Conservation (phyloP, 2,113 vertebrate genomes). For the Danio rerio region DNA sequence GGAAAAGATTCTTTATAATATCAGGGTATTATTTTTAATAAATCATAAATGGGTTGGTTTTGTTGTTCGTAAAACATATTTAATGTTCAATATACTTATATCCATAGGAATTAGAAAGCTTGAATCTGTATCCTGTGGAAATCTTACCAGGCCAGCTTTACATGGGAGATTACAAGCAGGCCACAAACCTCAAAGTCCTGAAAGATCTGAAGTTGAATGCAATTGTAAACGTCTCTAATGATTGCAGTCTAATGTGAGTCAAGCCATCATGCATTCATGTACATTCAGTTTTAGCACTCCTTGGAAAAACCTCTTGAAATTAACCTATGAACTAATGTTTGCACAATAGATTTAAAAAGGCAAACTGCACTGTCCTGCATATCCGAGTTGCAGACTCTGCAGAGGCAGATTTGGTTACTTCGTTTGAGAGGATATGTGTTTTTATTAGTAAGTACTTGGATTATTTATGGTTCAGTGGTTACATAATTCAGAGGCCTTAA, state of each 20-base stretch:
- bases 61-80: neutral
- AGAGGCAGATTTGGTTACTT: slow-evolving; percentile 67
- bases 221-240: slow-evolving; percentile 79
- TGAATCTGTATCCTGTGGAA: slow-evolving; percentile 85
- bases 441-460: slow-evolving; percentile 82
- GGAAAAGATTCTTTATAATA: slow-evolving; percentile 82
- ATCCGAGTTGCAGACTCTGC: slow-evolving; percentile 75
- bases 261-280: neutral
- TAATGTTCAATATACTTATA: no score
- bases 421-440: slow-evolving; percentile 73
- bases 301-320: neutral
- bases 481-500: neutral
- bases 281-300: neutral
- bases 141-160: slow-evolving; percentile 81
- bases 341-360: slow-evolving; percentile 46
- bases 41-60: neutral
- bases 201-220: slow-evolving; percentile 84
- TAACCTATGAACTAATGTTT: neutral
- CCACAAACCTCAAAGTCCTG: slow-evolving; percentile 72
- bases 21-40: slow-evolving; percentile 71
- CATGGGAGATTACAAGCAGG: slow-evolving; percentile 82
- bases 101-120: slow-evolving; percentile 83
- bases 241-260: slow-evolving; percentile 74
- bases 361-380: slow-evolving; percentile 62
- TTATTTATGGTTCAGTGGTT: neutral